Base-by-base conservation (phyloP, 1,140 invertebrate genomes). In the Lasaia peninsularis region DNA sequence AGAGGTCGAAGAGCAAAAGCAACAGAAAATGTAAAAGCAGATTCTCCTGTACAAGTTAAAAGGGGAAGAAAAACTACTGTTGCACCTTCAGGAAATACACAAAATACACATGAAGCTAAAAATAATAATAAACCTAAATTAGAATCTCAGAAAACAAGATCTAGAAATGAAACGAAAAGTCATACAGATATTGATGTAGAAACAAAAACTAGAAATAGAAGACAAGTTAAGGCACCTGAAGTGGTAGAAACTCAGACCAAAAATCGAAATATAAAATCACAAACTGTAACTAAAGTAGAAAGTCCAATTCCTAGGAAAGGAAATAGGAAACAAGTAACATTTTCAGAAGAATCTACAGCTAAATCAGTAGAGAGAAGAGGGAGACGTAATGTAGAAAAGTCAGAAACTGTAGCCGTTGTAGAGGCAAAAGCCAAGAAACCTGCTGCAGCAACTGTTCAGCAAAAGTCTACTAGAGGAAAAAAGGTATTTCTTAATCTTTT, bases 401-500 rank as follows among this genome's bases (percentile, higher is more conserved):
- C 4, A 28, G 24, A 7, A 33, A 32, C 7, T 11, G 24, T 9
- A 10, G 11, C 9, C 20, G 16, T 16, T 9, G 40, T 8, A 12
- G 33, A 28, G 5, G 40, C 21, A 3, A 53, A 33, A 18, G 56
- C 44, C 0, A 60, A 40, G 16, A 57, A 57, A 12, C n/a, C n/a
- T n/a, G 12, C 51, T 31, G 16, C 18, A 2, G 32, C 20, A 14
- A 44, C 49, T 10, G 56, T 28, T 24, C 12, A 52, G 44, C 51
- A 16, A 21, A 58, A 28, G 52, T 20, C 32, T 18, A 20, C 18
- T 9, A 51, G 55, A 61, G 51, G 53, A 28, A 53, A 9, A 10
- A 62, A 62, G 58, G 58, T 53, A 35, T 35, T 33, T 53, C 16
- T 52, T 35, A n/a, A n/a, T n/a, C n/a, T n/a, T n/a, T n/a, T n/a